These are phyloP conservation scores for Craterocephalus amniculus DNA, from an alignment of 2,797 vertebrate genomes.

Conservation along the genomic window DNA sequence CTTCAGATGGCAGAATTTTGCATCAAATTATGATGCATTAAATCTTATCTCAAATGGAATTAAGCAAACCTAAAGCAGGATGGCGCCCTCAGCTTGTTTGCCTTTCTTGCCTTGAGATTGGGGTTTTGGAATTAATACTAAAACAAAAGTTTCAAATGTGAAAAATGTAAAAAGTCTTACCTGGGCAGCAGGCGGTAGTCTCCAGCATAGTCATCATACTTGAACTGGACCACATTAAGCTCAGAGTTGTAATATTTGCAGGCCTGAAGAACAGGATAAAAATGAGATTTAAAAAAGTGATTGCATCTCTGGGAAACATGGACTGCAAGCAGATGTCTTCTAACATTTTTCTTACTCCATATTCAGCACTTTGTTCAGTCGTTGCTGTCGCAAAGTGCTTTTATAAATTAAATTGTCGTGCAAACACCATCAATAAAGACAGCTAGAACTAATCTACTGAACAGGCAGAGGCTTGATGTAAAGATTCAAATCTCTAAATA, in stretches of 20 bases:
- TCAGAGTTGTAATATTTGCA: conserved; percentile 96
- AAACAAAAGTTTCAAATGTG: not conserved
- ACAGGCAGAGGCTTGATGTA: conserved; percentile 4
- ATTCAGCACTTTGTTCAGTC: too few relatives aligned
- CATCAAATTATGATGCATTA: too few relatives aligned
- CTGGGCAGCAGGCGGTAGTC: conserved; percentile 92
- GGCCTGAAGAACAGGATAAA: conserved; percentile 82
- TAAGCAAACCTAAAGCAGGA: too few relatives aligned
- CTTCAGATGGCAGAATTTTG: too few relatives aligned
- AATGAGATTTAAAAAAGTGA: conserved; percentile 49
- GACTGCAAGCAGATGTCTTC: conserved; percentile 20
- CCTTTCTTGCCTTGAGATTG: not conserved
- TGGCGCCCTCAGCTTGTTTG: not conserved
- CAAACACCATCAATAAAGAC: conserved; percentile 6
- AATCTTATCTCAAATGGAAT: too few relatives aligned
- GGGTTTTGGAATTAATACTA: not conserved
- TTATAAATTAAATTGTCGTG: too few relatives aligned
- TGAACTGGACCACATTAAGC: conserved; percentile 93
- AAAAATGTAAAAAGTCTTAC: conserved; percentile 76
- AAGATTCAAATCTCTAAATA: conserved; percentile 39
- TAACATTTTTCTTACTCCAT: too few relatives aligned
- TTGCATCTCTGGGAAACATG: conserved; percentile 19
- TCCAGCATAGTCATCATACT: conserved; percentile 93
- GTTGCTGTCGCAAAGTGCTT: too few relatives aligned
- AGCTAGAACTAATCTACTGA: not conserved